These are phyloP conservation scores for Phalacrocorax brasilianus DNA, from an alignment of 2,113 vertebrate species.

Conservation along the genomic window DNA sequence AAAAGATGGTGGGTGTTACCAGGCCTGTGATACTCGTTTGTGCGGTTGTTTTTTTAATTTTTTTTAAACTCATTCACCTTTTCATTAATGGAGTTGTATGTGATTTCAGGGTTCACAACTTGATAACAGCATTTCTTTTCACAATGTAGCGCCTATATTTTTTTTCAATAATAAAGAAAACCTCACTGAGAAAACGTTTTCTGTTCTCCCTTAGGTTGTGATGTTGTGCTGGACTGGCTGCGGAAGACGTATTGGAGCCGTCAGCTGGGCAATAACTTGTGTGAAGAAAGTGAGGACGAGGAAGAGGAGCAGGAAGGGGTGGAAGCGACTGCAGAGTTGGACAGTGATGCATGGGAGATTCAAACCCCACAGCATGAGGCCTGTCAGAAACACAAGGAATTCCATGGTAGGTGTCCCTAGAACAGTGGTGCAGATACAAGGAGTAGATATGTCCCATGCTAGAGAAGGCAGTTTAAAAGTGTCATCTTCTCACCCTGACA, in stretches of 20 bases:
- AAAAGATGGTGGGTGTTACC: not conserved
- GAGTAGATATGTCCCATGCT: not conserved
- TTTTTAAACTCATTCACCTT: not conserved
- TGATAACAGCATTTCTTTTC: not conserved
- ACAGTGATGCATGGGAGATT: slow-evolving; percentile 67
- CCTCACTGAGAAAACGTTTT: not conserved
- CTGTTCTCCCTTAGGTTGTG: slow-evolving; percentile 74
- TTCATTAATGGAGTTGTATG: not conserved
- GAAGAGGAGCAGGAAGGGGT: slow-evolving; percentile 67
- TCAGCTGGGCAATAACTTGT: slow-evolving; percentile 82
- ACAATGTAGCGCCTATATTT: not conserved
- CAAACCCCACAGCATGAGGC: not conserved
- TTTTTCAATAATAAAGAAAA: not conserved
- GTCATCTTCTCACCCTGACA: not conserved
- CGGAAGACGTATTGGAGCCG: slow-evolving; percentile 91
- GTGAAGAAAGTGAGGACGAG: slow-evolving; percentile 77
- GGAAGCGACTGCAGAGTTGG: slow-evolving; percentile 46
- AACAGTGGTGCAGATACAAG: not conserved
- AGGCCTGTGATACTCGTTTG: not conserved
- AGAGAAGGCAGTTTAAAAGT: not conserved
- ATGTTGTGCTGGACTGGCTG: slow-evolving; percentile 92
- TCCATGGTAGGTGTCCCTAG: slow-evolving; percentile 72
- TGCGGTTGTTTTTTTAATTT: not conserved
- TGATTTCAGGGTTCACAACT: not conserved
- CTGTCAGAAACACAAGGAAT: slow-evolving; percentile 78